Evolutionary conservation across 92 coral and sea anemone species (phyloP).

Genomic region (Galaxea fascicularis): DNA sequence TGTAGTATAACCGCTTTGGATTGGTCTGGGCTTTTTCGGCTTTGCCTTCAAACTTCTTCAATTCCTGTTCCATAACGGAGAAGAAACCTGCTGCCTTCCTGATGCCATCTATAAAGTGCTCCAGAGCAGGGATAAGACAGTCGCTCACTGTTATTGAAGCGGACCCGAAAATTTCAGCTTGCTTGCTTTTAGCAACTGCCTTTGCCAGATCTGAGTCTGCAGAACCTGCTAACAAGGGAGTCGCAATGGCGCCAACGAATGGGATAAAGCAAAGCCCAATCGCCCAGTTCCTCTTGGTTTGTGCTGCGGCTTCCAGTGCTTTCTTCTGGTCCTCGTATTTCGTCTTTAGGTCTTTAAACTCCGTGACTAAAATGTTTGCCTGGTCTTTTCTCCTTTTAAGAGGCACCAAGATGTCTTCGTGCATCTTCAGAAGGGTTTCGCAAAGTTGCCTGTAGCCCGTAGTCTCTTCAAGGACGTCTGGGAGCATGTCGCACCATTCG

Average conservation of each 20-base stretch:
- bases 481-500: constrained; percentile 55
- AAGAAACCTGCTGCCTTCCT: constrained; percentile 70
- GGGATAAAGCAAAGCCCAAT: constrained; percentile 30
- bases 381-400: constrained; percentile 66
- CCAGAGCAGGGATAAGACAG: constrained; percentile 63
- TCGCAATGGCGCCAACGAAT: constrained; percentile 32
- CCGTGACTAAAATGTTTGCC: constrained; percentile 53
- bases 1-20: constrained; percentile 48
- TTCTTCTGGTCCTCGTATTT: constrained; percentile 52
- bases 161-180: constrained; percentile 46
- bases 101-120: constrained; percentile 56
- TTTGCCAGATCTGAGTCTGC: constrained; percentile 59
- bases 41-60: constrained; percentile 41
- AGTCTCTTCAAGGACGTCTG: constrained; percentile 64
- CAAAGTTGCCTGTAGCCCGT: constrained; percentile 33
- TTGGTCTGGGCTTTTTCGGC: constrained; percentile 24
- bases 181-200: constrained; percentile 59
- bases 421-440: constrained; percentile 52
- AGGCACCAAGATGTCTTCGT: constrained; percentile 65
- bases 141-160: constrained; percentile 52
- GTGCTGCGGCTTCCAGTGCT: constrained; percentile 38
- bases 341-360: constrained; percentile 52
- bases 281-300: constrained; percentile 49
- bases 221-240: constrained; percentile 30
- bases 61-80: constrained; percentile 60